Base-by-base conservation (phyloP, 2,888 invertebrate species). In the Drepanosiphum platanoidis region DNA sequence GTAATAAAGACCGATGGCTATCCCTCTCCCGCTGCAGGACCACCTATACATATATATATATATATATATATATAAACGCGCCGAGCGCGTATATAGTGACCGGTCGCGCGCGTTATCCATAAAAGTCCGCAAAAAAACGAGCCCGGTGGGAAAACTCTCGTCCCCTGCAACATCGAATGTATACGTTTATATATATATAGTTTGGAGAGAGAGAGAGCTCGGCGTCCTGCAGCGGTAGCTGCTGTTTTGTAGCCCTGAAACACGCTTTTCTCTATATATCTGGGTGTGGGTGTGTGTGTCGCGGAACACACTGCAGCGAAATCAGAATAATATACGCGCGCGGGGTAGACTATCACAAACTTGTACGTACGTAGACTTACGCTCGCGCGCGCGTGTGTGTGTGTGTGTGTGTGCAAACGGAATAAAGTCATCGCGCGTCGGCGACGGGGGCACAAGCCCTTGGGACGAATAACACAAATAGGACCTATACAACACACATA, bases 401-500 rank as follows among this genome's bases (percentile, higher is more conserved):
- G 4, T n/a, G 27, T 64, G 3, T 64, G 27, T 64, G 11, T 64
- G 11, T 4, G 58, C 71, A 52, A 71, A 32, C 72, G 74, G 46
- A 71, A 74, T 83, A 75, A 83, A 83, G 83, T 82, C 82, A 72
- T 82, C 82, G 80, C 39, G 68, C 18, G 71, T n/a, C 80, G 46
- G 46, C 70, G 27, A 39, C 34, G 27, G 68, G 9, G 27, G 27
- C 34, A 39, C 34, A 64, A 64, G 34, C 77, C 77, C 84, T 36
- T 30, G 84, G 84, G 84, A 84, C 77, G 68, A 84, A 84, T 84
- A 84, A 84, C 84, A 68, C 84, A 68, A 84, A 84, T 77, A 77
- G 84, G 84, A 77, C 84, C 32, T 72, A 61, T 68, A 36, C 46
- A 64, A n/a, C 61, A 77, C 61, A 39, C 27, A 32, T 18, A 32